Base-by-base conservation (phyloP, 2,113 vertebrate genomes). In the Carettochelys insculpta region DNA sequence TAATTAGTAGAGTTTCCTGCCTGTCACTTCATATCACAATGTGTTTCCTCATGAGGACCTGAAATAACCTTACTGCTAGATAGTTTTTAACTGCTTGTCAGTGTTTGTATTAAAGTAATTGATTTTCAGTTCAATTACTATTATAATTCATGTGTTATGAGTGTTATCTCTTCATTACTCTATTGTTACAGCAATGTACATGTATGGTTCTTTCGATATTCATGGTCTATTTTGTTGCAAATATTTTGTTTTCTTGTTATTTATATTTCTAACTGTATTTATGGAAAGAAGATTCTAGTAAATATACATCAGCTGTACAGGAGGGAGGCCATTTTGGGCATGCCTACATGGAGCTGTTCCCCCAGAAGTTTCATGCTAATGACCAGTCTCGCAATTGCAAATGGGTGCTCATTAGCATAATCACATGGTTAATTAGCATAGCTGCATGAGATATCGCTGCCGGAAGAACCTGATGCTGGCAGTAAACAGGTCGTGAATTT, bases 121-220 rank as follows among this genome's bases (percentile, higher is more conserved):
- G 13, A 22, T 76, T 85, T 83, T 54, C 0, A 0, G n/a, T 75
- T 50, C 11, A n/a, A 4, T 29, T 25, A 2, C 22, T 52, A 61
- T 52, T 81, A 61, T 81, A 68, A 38, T 65, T 68, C n/a, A 68
- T 68, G 38, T 68, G 22, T 89, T 51, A 3, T 2, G 76, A 1
- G 50, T 13, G 3, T 47, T 68, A 79, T 27, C 71, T 68, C 3
- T 91, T 2, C 7, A 34, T 76, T 85, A 48, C 1, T 1, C 47
- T 87, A 1, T 22, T 45, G 1, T 54, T 24, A 76, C 0, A 68
- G 1, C 8, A 78, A 16, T 43, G n/a, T 3, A 34, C 2, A 1
- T 38, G 68, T 76, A 31, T 58, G 25, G 76, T 6, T 1, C 80
- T 82, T 76, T 51, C 25, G 20, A 11, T 56, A 48, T n/a, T n/a